Conservation (phyloP, 1,140 invertebrate genomes). For the Palaemon carinicauda region DNA sequence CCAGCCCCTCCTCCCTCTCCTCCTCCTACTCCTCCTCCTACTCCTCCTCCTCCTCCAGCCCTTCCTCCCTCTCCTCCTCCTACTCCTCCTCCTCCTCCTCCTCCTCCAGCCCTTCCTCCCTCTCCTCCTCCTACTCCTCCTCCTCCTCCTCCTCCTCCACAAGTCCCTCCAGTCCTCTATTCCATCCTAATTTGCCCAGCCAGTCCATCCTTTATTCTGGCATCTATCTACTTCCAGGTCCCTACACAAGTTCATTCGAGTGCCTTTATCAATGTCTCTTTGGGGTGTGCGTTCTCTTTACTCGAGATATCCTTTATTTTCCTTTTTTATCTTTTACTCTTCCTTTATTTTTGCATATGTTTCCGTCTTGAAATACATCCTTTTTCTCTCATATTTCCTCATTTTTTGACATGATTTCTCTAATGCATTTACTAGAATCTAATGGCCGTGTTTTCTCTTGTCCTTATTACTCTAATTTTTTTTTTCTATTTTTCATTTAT, state of each 20-base stretch:
- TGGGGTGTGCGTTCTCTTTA: not conserved
- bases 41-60: not conserved
- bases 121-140: not conserved
- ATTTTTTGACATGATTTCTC: no score
- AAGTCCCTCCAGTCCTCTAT: not conserved
- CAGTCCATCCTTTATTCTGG: conserved; percentile 1
- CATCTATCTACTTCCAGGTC: not conserved
- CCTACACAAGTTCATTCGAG: no score
- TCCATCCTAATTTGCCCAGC: conserved; percentile 10
- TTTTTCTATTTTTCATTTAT: not conserved
- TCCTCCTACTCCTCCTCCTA: not conserved
- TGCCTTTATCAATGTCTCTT: conserved; percentile 1
- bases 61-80: not conserved
- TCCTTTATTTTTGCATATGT: no score
- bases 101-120: not conserved
- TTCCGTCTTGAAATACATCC: no score
- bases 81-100: no score
- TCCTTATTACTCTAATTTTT: not conserved
- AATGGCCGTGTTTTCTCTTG: not conserved
- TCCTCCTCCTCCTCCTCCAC: not conserved
- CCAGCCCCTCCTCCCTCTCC: not conserved
- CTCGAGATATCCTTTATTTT: not conserved
- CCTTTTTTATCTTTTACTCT: no score
- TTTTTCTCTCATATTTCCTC: no score
- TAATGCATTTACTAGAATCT: no score